Evolutionary conservation across 2,797 vertebrate genomes (phyloP), one percentile per base, ranked within the genome.

Genomic region (Antennarius maculatus): DNA sequence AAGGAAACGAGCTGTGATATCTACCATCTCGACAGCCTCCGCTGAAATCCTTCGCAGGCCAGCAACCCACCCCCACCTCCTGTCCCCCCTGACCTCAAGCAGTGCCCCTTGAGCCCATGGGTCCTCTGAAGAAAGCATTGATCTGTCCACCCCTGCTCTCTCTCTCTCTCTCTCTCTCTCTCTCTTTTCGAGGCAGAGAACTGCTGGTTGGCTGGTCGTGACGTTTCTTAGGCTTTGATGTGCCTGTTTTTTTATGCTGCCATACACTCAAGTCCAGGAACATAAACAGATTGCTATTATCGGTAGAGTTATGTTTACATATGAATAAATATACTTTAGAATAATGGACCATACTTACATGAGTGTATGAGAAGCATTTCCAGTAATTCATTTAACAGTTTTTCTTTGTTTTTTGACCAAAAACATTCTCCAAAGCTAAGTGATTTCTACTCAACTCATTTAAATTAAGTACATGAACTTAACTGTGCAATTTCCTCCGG

Each of bases 191-290:
- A 81, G 64, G 66, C 76, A 69, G 84, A 69, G 85, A 76, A 84
- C 66, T 58, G 82, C 77, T 61, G 79, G 83, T 76, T 61, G 80
- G 37, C 77, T 59, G 71, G 76, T 61, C 75, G 13, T 54, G 65
- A 74, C 65, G 78, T 42, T 80, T 82, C 82, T 28, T 45, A 67
- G 82, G 86, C 90, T 89, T 89, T 87, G 89, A 87, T 86, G 87
- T 86, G 68, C 50, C 61, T 79, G 41, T 41, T 82, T 64, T 65
- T 34, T 58, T 46, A 54, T 65, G 55, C 57, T 60, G 59, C 52
- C 28, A 46, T 61, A 75, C 64, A 61, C 53, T 57, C 14, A 5
- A 15, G 34, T 15, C 2, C 28, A 55, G 61, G 51, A 57, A 76
- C 43, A 68, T 42, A 63, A 76, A 67, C 54, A 51, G 54, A 23